phyloP scores from a whole-genome alignment of 2,797 vertebrate genomes.

The Bucorvus abyssinicus region DNA sequence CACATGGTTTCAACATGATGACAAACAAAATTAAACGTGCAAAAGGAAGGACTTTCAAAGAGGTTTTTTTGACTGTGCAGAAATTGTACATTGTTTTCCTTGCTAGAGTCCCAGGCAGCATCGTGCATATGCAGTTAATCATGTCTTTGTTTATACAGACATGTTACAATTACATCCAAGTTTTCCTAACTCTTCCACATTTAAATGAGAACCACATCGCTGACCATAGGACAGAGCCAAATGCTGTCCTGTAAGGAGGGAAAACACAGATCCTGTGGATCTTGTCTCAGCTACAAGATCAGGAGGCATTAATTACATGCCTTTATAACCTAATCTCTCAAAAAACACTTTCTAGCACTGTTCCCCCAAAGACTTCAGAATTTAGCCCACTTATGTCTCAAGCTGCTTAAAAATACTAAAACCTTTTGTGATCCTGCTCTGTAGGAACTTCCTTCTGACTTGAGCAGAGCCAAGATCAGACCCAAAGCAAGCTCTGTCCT shows the following conservation, averaged over 20 bases:
- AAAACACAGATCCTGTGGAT: not conserved
- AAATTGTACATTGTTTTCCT: not conserved
- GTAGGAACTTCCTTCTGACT: not conserved
- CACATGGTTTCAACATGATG: not conserved
- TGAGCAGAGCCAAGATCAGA: not conserved
- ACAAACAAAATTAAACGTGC: not conserved
- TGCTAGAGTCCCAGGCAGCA: not conserved
- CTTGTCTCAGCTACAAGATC: not conserved
- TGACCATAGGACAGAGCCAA: not conserved
- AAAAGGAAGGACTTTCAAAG: not conserved
- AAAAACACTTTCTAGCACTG: not conserved
- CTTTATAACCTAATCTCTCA: not conserved
- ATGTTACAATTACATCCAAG: not conserved
- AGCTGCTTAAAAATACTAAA: not conserved
- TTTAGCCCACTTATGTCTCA: not conserved
- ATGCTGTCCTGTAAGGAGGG: not conserved
- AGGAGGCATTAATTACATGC: not conserved
- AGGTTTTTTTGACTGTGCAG: not conserved
- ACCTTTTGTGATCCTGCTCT: not conserved
- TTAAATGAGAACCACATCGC: slow-evolving; percentile 5
- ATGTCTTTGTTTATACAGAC: not conserved
- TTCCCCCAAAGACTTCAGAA: not conserved
- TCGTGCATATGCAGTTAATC: not conserved
- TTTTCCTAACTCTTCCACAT: slow-evolving; percentile 21
- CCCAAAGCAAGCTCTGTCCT: not conserved